A percentile compares a stretch with the other conserved stretches of the same genome.
phyloP scores from a whole-genome alignment of 2,888 invertebrate genomes.

The Melangyna quadrimaculata region DNA sequence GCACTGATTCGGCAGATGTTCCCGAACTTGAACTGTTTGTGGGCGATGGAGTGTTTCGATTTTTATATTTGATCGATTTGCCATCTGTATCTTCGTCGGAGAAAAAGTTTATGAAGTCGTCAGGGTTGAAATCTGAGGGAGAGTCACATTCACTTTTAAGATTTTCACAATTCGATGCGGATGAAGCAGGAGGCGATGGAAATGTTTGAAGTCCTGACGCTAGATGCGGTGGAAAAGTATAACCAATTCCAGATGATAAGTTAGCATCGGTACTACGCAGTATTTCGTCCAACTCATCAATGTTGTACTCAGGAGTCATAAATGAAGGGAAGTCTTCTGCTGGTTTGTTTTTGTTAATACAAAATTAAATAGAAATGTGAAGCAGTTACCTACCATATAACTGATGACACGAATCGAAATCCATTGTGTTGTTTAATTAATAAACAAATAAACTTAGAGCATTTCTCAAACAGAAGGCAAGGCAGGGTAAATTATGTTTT shows the following conservation, averaged over 20 bases:
- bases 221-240: conserved; percentile 50
- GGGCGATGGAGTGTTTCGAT: conserved; percentile 78
- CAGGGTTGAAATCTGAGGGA: conserved; percentile 75
- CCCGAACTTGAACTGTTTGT: conserved; percentile 76
- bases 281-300: conserved; percentile 77
- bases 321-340: conserved; percentile 66
- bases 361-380: neutral
- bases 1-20: conserved; percentile 1
- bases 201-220: conserved; percentile 72
- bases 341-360: neutral
- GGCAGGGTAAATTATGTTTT: neutral
- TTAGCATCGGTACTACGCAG: conserved; percentile 76
- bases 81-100: conserved; percentile 75
- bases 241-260: conserved; percentile 60
- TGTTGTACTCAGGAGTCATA: conserved; percentile 74
- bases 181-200: conserved; percentile 72
- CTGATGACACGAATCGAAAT: conserved; percentile 50
- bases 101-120: conserved; percentile 77
- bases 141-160: conserved; percentile 61
- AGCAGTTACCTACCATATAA: conserved; percentile 54
- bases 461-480: neutral
- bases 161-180: conserved; percentile 45
- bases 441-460: neutral
- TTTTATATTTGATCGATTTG: conserved; percentile 64
- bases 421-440: conserved; percentile 35